Evolutionary conservation across 2,888 invertebrate genomes (phyloP).

Genomic region (Melanotus villosus): DNA sequence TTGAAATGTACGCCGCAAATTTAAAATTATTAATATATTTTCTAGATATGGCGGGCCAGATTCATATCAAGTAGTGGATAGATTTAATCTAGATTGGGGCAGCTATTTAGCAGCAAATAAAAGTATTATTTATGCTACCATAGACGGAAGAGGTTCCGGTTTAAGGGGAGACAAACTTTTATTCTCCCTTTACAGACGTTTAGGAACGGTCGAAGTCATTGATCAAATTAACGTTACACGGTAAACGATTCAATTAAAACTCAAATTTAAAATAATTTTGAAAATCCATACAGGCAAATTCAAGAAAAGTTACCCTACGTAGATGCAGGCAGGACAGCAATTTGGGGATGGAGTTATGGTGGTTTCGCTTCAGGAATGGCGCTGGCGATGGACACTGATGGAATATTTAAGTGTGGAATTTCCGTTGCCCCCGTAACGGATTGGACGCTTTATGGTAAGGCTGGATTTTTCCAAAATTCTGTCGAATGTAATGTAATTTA

Average conservation of each 20-base stretch:
- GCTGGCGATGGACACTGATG: constrained; percentile 81
- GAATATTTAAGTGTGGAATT: constrained; percentile 92
- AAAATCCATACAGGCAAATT: constrained; percentile 72
- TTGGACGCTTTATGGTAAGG: constrained; percentile 93
- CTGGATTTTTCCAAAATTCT: neutral
- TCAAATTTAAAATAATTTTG: too few species aligned
- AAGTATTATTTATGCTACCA: constrained; percentile 88
- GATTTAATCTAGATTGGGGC: constrained; percentile 89
- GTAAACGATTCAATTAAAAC: constrained; percentile 73
- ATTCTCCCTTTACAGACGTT: constrained; percentile 84
- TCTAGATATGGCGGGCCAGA: constrained; percentile 93
- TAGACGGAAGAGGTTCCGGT: constrained; percentile 93
- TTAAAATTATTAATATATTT: constrained; percentile 9
- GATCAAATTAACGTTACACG: constrained; percentile 90
- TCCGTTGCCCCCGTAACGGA: constrained; percentile 97
- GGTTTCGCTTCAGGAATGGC: constrained; percentile 94
- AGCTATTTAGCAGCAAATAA: constrained; percentile 88
- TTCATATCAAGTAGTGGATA: constrained; percentile 86
- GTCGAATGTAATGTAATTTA: too few species aligned
- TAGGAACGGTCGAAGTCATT: constrained; percentile 92
- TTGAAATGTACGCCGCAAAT: too few species aligned
- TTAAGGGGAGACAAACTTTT: constrained; percentile 86
- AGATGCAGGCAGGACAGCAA: constrained; percentile 86
- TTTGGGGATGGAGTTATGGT: constrained; percentile 99
- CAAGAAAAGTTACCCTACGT: constrained; percentile 80